A percentile compares a stretch with the other conserved stretches of the same genome.
These are phyloP conservation scores for Xiphophorus hellerii DNA, from an alignment of 2,113 vertebrate species.

Conservation along the genomic window DNA sequence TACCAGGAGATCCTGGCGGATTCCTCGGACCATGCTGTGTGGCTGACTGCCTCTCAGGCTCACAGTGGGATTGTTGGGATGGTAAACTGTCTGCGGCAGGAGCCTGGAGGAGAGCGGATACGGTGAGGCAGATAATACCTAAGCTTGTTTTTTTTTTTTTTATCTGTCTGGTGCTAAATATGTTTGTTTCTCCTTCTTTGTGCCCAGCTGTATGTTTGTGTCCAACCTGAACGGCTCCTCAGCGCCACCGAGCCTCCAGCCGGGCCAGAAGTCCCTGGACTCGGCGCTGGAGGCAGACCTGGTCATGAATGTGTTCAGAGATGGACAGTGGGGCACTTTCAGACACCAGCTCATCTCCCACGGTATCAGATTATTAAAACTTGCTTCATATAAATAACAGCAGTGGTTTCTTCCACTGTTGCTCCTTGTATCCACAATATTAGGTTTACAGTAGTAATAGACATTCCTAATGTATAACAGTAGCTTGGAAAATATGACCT, in stretches of 20 bases:
- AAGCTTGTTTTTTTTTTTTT: not conserved
- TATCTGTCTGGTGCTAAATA: not conserved
- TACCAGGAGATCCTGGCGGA: slow-evolving; percentile 76
- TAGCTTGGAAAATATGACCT: too few relatives aligned
- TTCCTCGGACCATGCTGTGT: slow-evolving; percentile 81
- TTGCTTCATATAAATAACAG: not conserved
- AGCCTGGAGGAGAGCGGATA: slow-evolving; percentile 88
- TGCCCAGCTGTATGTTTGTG: slow-evolving; percentile 87
- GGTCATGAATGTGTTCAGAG: slow-evolving; percentile 90
- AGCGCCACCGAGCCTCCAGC: slow-evolving; percentile 64
- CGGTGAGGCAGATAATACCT: slow-evolving; percentile 73
- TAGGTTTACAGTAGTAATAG: too few relatives aligned
- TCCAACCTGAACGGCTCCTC: slow-evolving; percentile 84
- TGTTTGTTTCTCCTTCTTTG: not conserved
- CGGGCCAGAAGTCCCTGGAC: slow-evolving; percentile 77
- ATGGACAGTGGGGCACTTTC: slow-evolving; percentile 91
- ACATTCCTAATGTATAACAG: too few relatives aligned
- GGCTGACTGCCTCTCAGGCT: slow-evolving; percentile 83
- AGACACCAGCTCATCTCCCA: slow-evolving; percentile 84
- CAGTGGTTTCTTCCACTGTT: too few relatives aligned
- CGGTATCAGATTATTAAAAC: slow-evolving; percentile 70
- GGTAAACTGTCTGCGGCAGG: slow-evolving; percentile 94
- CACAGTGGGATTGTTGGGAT: slow-evolving; percentile 91
- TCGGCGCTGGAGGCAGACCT: slow-evolving; percentile 81
- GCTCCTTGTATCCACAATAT: too few relatives aligned